These are phyloP conservation scores for Tichodroma muraria DNA, from an alignment of 2,113 vertebrate genomes.

Conservation along the genomic window DNA sequence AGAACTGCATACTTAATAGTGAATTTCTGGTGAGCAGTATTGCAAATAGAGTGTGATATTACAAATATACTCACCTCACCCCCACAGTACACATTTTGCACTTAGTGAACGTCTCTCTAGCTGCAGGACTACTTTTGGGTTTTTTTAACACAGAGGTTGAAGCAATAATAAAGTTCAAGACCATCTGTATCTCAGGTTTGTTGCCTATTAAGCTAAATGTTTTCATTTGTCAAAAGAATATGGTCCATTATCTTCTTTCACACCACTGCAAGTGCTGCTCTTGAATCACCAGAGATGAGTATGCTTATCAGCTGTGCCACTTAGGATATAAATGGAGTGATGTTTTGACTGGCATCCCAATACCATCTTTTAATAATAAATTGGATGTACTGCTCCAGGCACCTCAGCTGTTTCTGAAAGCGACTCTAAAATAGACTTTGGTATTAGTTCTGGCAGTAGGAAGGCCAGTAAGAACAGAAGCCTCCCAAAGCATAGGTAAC, in stretches of 20 bases:
- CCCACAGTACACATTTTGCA: not conserved
- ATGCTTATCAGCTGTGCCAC: not conserved
- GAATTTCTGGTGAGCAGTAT: not conserved
- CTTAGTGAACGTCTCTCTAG: not conserved
- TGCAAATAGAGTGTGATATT: not conserved
- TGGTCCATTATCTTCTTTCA: not conserved
- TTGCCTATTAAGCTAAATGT: not conserved
- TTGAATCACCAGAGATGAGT: not conserved
- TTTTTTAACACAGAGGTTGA: not conserved
- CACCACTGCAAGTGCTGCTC: not conserved
- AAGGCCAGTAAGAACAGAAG: not conserved
- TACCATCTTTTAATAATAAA: not conserved
- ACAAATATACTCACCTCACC: not conserved
- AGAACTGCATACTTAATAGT: not conserved
- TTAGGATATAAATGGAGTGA: not conserved
- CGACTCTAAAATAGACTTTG: not conserved
- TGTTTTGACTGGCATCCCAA: not conserved
- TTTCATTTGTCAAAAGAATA: not conserved
- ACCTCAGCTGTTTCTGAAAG: not conserved
- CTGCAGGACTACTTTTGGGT: not conserved
- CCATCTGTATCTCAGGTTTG: not conserved
- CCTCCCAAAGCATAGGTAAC: not conserved
- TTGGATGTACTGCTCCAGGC: not conserved
- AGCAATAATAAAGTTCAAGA: not conserved
- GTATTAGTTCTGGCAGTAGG: not conserved